phyloP scores from a whole-genome alignment of 2,113 vertebrate species.

The Prionailurus bengalensis region DNA sequence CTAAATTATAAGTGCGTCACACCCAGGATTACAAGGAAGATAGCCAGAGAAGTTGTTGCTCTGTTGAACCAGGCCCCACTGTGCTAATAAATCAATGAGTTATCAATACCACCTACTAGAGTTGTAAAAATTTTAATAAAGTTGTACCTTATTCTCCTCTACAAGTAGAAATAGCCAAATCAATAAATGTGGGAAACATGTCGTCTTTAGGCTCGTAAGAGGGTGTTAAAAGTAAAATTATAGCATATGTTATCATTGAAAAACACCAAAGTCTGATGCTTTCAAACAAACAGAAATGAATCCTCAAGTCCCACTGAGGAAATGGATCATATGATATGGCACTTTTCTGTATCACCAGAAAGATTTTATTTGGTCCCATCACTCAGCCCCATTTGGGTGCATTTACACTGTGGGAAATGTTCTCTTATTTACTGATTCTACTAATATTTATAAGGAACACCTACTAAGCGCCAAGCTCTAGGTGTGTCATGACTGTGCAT shows the following conservation, averaged over 20 bases:
- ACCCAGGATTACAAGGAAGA: background rate
- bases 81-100: conserved; percentile 43
- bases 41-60: background rate
- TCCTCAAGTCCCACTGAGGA: conserved; percentile 3
- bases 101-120: background rate
- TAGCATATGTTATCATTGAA: conserved; percentile 26
- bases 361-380: background rate
- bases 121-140: background rate
- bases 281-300: conserved; percentile 11
- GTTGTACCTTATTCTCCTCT: background rate
- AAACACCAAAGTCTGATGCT: background rate
- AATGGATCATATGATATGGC: background rate
- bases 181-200: conserved; percentile 25
- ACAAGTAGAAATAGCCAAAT: conserved; percentile 48
- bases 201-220: background rate
- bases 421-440: background rate
- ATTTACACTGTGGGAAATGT: background rate
- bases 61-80: background rate
- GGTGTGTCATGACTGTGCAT: background rate
- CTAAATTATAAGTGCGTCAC: background rate
- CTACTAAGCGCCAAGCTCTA: background rate
- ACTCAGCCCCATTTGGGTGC: background rate
- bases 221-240: background rate
- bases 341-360: background rate
- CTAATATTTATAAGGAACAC: background rate